phyloP scores from a whole-genome alignment of 2,797 vertebrate species.

The Myiotriccus ornatus region DNA sequence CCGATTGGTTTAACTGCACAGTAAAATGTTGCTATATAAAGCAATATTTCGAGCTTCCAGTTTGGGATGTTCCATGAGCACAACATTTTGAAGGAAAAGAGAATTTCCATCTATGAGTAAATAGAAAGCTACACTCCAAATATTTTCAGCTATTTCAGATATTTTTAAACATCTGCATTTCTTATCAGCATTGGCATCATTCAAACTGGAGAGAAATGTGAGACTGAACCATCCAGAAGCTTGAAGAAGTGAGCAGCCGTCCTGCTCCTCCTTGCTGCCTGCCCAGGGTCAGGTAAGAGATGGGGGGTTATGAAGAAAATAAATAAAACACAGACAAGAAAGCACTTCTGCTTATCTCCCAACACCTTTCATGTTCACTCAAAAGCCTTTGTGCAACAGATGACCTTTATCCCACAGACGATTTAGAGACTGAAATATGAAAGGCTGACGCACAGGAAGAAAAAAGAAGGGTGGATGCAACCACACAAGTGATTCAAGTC shows the following conservation, averaged over 20 bases:
- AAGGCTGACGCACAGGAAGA: not conserved
- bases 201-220: not conserved
- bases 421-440: not conserved
- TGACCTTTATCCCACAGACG: not conserved
- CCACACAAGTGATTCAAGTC: not conserved
- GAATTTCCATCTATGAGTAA: conserved; percentile 31
- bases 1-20: conserved; percentile 46
- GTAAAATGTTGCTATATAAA: conserved; percentile 58
- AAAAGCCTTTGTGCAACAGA: not conserved
- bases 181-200: not conserved
- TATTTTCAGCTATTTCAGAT: conserved; percentile 1
- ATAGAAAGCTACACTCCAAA: conserved; percentile 8
- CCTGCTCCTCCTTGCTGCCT: not conserved
- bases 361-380: not conserved
- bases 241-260: not conserved
- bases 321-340: not conserved
- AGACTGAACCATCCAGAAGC: not conserved
- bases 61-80: conserved; percentile 41
- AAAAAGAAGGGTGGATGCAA: not conserved
- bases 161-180: conserved; percentile 27
- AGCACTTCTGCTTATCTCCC: not conserved
- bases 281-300: not conserved
- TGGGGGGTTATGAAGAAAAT: not conserved
- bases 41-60: conserved; percentile 48
- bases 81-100: not conserved